Evolutionary conservation across 2,888 invertebrate species (phyloP), one percentile per base, ranked within the genome.

Genomic region (Apomyelois bistriatella): DNA sequence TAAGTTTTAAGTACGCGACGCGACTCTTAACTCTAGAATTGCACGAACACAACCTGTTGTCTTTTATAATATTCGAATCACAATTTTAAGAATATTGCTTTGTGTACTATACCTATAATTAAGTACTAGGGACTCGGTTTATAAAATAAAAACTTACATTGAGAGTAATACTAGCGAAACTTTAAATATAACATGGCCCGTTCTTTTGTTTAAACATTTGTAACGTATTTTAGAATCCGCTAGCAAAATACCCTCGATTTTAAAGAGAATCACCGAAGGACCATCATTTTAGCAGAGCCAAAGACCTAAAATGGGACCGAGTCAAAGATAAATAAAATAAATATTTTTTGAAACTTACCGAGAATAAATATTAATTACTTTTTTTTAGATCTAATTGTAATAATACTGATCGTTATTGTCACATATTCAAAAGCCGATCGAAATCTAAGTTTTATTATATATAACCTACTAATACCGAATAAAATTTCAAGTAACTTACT

Each of bases 11-110:
- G 60, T 63, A 63, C 60, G 52, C 50, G 46, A 54, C 47, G 52
- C 37, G 48, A 63, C 65, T 68, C 85, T 85, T 84, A 82, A 72
- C 74, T 64, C 88, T 87, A 87, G 67, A 64, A 88, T 90, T 89
- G 89, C 89, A 89, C 89, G 58, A 86, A 88, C 88, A 90, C 89
- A 90, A 90, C 89, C 89, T 76, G 81, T 78, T 83, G 85, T 88
- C 85, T 87, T 88, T 86, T 86, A 67, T 79, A 83, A 84, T 81
- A 79, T 70, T 72, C 75, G 75, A 79, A 86, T 86, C 87, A 87
- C 85, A 87, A 79, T 71, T 70, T 68, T 70, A 70, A 73, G 56
- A 71, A 72, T 88, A 87, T 88, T 88, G 88, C 87, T 89, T 86
- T 78, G 66, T 61, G 30, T 38, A 50, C 49, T 40, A 40, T 28